These are phyloP conservation scores for Protaetia brevitarsis DNA, from an alignment of 1,140 invertebrate species.

Conservation along the genomic window DNA sequence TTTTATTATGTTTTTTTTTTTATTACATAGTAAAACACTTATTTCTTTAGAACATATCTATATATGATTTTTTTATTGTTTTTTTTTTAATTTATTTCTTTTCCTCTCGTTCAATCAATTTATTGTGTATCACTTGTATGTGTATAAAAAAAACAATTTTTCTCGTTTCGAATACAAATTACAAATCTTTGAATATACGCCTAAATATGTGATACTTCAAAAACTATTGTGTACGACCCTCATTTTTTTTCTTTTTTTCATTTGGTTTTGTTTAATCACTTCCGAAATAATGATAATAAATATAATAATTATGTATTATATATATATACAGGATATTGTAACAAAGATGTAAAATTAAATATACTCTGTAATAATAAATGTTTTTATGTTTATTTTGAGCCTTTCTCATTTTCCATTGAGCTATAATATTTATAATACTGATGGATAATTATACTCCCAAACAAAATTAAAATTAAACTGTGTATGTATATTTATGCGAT, in stretches of 20 bases:
- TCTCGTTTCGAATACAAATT: no score
- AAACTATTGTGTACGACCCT: no score
- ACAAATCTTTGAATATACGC: slow-evolving; percentile 24
- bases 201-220: slow-evolving; percentile 9
- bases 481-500: no score
- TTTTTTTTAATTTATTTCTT: slow-evolving; percentile 3
- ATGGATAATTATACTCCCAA: slow-evolving; percentile 6
- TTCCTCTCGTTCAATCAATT: no score
- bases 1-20: no score
- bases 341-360: slow-evolving; percentile 21
- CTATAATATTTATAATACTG: slow-evolving; percentile 23
- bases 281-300: no score
- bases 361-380: slow-evolving; percentile 29
- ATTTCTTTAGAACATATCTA: slow-evolving; percentile 37
- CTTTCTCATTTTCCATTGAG: slow-evolving; percentile 15
- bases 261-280: no score
- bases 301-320: no score
- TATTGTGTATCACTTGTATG: slow-evolving; percentile 21
- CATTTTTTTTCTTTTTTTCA: neutral
- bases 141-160: slow-evolving; percentile 25
- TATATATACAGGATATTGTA: neutral
- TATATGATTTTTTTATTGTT: slow-evolving; percentile 18
- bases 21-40: slow-evolving; percentile 40
- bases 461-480: slow-evolving; percentile 17
- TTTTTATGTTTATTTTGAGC: slow-evolving; percentile 20